phyloP scores from a whole-genome alignment of 2,888 invertebrate genomes.

The Mimachlamys varia region DNA sequence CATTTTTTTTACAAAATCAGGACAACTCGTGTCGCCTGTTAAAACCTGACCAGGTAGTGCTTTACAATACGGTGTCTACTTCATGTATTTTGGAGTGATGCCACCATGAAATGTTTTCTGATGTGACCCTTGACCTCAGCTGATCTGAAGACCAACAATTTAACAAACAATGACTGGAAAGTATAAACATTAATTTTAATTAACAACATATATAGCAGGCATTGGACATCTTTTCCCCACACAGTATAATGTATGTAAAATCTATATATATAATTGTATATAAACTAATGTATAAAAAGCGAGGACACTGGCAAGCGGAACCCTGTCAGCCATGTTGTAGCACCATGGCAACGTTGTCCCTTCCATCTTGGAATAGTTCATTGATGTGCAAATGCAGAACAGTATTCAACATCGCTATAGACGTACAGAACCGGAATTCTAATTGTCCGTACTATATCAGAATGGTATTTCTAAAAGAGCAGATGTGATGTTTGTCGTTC shows the following conservation, averaged over 20 bases:
- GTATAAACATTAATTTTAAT: not conserved
- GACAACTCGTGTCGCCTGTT: no score
- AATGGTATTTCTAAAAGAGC: no score
- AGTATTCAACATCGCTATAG: not conserved
- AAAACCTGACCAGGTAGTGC: no score
- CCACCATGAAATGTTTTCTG: no score
- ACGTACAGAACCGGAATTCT: not conserved
- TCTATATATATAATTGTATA: not conserved
- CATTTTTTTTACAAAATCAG: no score
- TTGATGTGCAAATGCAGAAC: not conserved
- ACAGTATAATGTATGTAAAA: not conserved
- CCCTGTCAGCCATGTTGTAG: not conserved
- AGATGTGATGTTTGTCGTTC: not conserved
- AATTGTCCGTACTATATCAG: no score
- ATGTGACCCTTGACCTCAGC: no score
- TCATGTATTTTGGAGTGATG: no score
- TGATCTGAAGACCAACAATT: no score
- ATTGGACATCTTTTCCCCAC: not conserved
- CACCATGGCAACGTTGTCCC: not conserved
- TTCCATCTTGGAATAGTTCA: not conserved
- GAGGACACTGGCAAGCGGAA: not conserved
- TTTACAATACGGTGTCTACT: no score
- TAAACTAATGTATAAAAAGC: not conserved
- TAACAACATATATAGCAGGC: conserved; percentile 32
- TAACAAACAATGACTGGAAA: not conserved